Conservation (phyloP, 2,113 vertebrate species). For the Thinocorus orbignyianus region DNA sequence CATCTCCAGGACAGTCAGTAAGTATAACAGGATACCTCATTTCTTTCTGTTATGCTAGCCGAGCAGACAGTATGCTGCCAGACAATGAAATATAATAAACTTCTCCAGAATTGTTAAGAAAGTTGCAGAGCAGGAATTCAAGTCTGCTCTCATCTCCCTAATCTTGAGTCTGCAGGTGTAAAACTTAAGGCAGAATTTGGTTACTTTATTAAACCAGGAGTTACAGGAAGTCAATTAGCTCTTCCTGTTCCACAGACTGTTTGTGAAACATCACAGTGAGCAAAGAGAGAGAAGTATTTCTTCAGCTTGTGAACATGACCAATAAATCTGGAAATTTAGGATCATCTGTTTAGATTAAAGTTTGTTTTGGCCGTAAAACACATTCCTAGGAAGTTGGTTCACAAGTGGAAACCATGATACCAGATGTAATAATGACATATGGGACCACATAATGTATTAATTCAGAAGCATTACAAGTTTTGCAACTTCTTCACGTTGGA, state of each 20-base stretch:
- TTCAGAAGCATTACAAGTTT: not conserved
- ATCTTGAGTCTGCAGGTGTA: not conserved
- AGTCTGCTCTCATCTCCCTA: not conserved
- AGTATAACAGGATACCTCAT: not conserved
- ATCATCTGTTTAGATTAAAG: not conserved
- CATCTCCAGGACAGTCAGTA: constrained; percentile 23
- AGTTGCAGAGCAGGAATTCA: not conserved
- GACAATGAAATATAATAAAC: not conserved
- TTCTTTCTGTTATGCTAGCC: not conserved
- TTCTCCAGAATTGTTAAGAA: not conserved
- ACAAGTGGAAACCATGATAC: not conserved
- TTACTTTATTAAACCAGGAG: not conserved
- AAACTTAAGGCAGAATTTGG: not conserved
- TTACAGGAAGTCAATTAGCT: not conserved
- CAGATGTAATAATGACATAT: not conserved
- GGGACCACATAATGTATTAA: not conserved
- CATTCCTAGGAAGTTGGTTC: not conserved
- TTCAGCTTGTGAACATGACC: not conserved
- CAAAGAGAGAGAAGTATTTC: not conserved
- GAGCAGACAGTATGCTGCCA: not conserved
- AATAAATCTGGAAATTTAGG: not conserved
- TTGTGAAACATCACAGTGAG: not conserved
- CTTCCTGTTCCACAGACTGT: not conserved
- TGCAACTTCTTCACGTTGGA: not conserved
- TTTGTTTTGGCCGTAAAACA: not conserved